Evolutionary conservation across 2,888 invertebrate genomes (phyloP), one percentile per base, ranked within the genome.

Genomic region (Oligia strigilis): DNA sequence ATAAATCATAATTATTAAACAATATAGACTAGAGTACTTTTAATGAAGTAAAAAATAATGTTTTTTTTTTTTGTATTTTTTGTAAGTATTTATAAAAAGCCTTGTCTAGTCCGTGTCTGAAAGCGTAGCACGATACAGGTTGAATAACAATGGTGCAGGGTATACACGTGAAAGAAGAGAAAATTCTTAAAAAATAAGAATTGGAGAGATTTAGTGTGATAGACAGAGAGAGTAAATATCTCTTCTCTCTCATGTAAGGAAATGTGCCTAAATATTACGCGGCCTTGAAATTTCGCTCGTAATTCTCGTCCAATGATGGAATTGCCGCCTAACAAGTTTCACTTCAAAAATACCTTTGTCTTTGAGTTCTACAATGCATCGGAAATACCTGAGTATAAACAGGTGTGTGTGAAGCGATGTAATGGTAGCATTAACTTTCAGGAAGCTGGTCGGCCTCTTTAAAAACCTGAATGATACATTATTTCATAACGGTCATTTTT

Each of bases 1-100:
- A 77, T 64, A 23, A 65, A 78, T 46, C 23, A 55, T 46, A 46
- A n/a, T 77, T 36, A 46, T 62, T 62, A 23, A 62, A 40, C 5
- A n/a, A 75, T 29, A 43, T 9, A 19, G 8, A 43, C 9, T 2
- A 72, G n/a, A 43, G 0, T n/a, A 29, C 29, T 29, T 29, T 29
- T 29, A 29, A 29, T 29, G 29, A 29, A 29, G 29, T 29, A 29
- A 19, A 17, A 36, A 55, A 36, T 70, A 29, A 23, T 4, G 4
- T 46, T 1, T 11, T 46, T 11, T 46, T 46, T 1, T 11, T 9
- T 46, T 11, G 13, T 46, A 13, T 46, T 46, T 49, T 14, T 49
- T 14, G 29, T 29, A 29, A 2, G 4, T 40, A 19, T n/a, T n/a
- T 8, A 70, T 49, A 52, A 40, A 72, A 43, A 52, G 23, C 19